Base-by-base conservation (phyloP, 2,888 invertebrate species). In the Allophyes oxyacanthae region DNA sequence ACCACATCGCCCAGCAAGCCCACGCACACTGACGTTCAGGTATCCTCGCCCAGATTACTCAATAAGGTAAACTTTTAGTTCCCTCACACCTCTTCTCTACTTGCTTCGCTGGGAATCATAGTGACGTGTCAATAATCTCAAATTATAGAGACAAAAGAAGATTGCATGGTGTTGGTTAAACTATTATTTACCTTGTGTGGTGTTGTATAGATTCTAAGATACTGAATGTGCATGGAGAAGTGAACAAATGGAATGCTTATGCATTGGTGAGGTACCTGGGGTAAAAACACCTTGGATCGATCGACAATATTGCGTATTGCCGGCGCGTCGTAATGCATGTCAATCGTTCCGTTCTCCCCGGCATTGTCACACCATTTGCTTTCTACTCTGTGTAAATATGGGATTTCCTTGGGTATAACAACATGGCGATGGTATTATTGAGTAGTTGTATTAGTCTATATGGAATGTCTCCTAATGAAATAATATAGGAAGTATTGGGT, bases 31-130 rank as follows among this genome's bases (percentile, higher is more conserved):
- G 94, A 94, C 85, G 93, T 92, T 87, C 93, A 93, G 93, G 93
- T 93, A 92, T 92, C 93, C 83, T 85, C 90, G 90, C 89, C 93
- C 90, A 91, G 88, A 89, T 90, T 93, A 92, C 90, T 92, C 91
- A 86, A 91, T 92, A 91, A 94, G 94, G 94, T 94, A 93, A 93
- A 91, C 86, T 88, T 86, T 88, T 86, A 85, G 85, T 88, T 88
- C 83, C 87, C 87, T 83, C 81, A 78, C 78, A 65, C 75, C 67
- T 78, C 68, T 78, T 65, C 80, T 77, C 68, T 79, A 64, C 67
- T 77, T 72, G 89, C 89, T 91, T 90, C 83, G 78, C 81, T 83
- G 89, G 87, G 78, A 70, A 70, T 72, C 81, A 74, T 78, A 28
- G 69, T 65, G 63, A 66, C 63, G 56, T 62, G 62, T 61, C 51